A percentile compares a stretch with the other conserved stretches of the same genome.
Conservation (phyloP, 1,140 invertebrate genomes). For the Chironomus tepperi region DNA sequence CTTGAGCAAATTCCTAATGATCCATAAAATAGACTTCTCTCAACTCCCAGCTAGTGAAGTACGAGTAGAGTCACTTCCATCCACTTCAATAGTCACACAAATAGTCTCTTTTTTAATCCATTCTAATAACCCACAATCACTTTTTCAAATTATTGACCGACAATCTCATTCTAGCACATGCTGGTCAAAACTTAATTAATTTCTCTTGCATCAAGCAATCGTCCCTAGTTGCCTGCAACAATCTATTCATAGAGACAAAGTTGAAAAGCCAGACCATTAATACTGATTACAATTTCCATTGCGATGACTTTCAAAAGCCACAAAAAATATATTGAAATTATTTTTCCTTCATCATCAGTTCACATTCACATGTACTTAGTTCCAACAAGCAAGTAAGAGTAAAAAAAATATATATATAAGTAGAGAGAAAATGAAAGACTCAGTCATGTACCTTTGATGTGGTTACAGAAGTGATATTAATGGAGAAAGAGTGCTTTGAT, state of each 20-base stretch:
- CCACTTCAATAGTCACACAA: no score
- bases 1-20: no score
- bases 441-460: background rate
- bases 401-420: background rate
- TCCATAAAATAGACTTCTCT: no score
- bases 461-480: background rate
- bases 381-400: background rate
- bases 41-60: no score
- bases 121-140: no score
- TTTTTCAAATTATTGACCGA: no score
- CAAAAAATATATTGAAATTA: background rate
- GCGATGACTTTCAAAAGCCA: background rate
- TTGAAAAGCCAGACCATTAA: background rate
- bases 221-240: background rate
- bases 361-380: background rate
- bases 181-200: no score
- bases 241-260: background rate
- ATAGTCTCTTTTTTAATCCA: no score
- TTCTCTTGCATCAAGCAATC: no score
- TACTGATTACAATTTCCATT: background rate
- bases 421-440: background rate
- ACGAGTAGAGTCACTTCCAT: no score
- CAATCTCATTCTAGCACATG: no score
- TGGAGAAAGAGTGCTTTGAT: conserved; percentile 6
- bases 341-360: background rate